Evolutionary conservation across 2,888 invertebrate genomes (phyloP).

Genomic region (Parnassius mnemosyne): DNA sequence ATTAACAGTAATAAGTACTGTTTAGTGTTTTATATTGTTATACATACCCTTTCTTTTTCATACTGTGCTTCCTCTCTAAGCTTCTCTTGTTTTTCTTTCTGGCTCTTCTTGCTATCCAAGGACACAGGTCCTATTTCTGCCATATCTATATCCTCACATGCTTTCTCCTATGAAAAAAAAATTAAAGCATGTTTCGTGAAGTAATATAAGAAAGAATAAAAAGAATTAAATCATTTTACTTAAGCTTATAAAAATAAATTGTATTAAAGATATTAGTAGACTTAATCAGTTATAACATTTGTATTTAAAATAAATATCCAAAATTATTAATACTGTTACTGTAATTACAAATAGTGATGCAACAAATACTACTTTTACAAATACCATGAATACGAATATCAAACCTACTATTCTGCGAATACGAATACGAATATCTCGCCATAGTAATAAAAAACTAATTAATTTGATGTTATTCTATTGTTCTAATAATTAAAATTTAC

Average conservation of each 20-base stretch:
- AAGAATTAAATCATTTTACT: not conserved
- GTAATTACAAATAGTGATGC: too few species aligned
- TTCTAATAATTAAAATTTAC: too few species aligned
- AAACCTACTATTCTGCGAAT: too few species aligned
- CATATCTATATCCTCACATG: conserved; percentile 82
- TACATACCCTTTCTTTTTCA: conserved; percentile 85
- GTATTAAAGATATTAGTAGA: too few species aligned
- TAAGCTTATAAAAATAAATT: not conserved
- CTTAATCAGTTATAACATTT: not conserved
- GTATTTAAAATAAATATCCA: not conserved
- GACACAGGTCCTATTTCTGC: conserved; percentile 68
- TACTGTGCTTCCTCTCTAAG: conserved; percentile 82
- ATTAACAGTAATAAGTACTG: too few species aligned
- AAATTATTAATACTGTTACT: not conserved
- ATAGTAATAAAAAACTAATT: too few species aligned
- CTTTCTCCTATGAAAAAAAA: conserved; percentile 77
- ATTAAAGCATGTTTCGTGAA: not conserved
- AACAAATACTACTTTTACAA: too few species aligned
- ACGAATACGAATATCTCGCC: too few species aligned
- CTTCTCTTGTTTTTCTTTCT: conserved; percentile 75
- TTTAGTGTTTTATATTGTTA: not conserved
- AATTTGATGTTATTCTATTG: too few species aligned
- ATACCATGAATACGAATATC: too few species aligned
- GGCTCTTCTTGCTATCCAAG: conserved; percentile 70
- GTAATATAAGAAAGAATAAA: not conserved